These are phyloP conservation scores for Podarcis raffonei DNA, from an alignment of 2,113 vertebrate species.

Conservation along the genomic window DNA sequence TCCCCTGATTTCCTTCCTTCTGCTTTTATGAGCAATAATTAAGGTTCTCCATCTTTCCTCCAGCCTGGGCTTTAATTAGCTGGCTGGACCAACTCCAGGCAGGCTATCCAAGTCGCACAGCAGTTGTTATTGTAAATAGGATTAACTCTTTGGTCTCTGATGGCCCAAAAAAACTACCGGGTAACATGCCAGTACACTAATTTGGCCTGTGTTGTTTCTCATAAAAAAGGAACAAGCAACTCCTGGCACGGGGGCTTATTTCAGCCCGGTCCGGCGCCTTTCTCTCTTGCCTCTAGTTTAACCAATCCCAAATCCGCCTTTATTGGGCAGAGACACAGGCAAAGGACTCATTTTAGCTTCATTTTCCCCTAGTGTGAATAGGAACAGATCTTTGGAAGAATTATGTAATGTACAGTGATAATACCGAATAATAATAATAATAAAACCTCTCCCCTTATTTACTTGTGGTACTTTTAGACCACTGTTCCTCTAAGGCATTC, in stretches of 20 bases:
- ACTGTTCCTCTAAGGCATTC: too few relatives aligned
- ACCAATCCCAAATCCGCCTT: neutral
- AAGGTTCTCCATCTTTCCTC: neutral
- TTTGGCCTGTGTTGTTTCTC: neutral
- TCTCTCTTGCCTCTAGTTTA: neutral
- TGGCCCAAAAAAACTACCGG: neutral
- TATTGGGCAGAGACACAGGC: neutral
- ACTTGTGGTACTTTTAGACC: neutral
- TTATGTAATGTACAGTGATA: neutral
- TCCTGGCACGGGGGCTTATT: neutral
- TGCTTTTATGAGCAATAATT: constrained; percentile 23
- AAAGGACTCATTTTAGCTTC: neutral
- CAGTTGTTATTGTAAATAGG: neutral
- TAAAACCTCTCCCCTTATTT: neutral
- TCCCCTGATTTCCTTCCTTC: constrained; percentile 26
- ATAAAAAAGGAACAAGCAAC: neutral
- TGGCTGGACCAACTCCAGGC: constrained; percentile 7
- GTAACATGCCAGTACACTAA: neutral
- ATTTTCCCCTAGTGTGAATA: neutral
- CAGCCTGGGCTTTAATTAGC: constrained; percentile 18
- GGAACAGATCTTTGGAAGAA: neutral
- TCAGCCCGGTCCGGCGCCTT: neutral
- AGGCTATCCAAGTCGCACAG: neutral
- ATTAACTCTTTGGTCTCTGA: neutral
- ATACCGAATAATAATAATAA: too few relatives aligned